A percentile compares a stretch with the other conserved stretches of the same genome.
These are phyloP conservation scores for Smittia aterrima DNA, from an alignment of 2,888 invertebrate species.

Conservation along the genomic window DNA sequence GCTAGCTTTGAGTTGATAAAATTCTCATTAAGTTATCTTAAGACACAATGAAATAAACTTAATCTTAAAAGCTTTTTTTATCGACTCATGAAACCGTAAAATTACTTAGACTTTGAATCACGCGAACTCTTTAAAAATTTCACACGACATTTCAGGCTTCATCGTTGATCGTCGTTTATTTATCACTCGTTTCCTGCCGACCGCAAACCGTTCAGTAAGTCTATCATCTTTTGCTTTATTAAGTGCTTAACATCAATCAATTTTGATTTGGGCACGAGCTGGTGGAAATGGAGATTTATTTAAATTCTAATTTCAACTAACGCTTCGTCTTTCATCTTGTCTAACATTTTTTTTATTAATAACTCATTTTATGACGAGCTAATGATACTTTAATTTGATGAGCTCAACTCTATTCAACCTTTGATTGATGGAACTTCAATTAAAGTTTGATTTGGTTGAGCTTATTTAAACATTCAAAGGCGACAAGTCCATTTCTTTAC, in stretches of 20 bases:
- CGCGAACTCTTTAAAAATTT: no score
- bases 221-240: neutral
- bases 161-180: neutral
- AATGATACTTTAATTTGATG: no score
- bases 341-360: neutral
- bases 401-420: no score
- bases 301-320: slow-evolving; percentile 8
- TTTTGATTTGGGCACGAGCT: neutral
- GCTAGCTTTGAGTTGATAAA: no score
- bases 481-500: neutral
- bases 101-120: no score
- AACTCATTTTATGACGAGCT: no score
- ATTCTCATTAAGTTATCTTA: no score
- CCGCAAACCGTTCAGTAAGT: slow-evolving; percentile 41
- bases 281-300: neutral
- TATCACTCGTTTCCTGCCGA: slow-evolving; percentile 5
- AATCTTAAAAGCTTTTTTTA: no score
- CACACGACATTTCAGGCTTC: neutral
- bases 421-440: no score
- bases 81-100: no score
- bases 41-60: no score
- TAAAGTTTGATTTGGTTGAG: neutral
- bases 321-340: neutral
- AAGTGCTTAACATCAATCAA: slow-evolving; percentile 5
- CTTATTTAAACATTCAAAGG: neutral